Base-by-base conservation (phyloP, 2,797 vertebrate species). In the Ctenopoma multispine region DNA sequence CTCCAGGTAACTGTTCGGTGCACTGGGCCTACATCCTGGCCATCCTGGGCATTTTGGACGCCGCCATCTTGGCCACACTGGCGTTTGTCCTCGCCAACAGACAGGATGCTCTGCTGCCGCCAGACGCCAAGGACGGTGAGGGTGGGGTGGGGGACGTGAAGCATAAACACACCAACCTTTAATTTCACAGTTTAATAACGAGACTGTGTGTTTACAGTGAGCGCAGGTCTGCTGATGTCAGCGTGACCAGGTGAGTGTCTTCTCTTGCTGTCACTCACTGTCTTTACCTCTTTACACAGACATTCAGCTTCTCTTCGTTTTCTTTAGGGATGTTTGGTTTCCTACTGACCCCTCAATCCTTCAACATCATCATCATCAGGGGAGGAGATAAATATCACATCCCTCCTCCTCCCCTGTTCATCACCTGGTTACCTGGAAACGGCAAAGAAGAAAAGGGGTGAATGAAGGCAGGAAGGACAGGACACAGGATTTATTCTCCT, bases 21-120 rank as follows among this genome's bases (percentile, higher is more conserved):
- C 94, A 95, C 90, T 96, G 95, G 95, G 95, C 94, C 8, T 96
- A 93, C 68, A 87, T 95, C 18, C 85, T 96, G 58, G 95, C 95
- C 72, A 70, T 96, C 31, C 87, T 96, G 64, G 95, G 95, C 0
- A 90, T 95, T 13, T 75, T 95, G 62, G 95, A 96, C 0, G 93
- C 95, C 0, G 90, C 91, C 18, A 95, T 96, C 36, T 86, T 96
- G 71, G 92, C 95, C 47, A 95, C 93, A 0, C 79, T 96, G 51
- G 95, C 95, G 1, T 96, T 96, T 8, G 94, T 95, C 7, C 90
- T 96, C 3, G 95, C 94, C 13, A 96, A 95, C 80, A 89, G 95
- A 12, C 95, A 96, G 60, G 95, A 96, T 0, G 93, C 93, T 0
- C 90, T 96, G 57, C 89, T 95, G 58, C 95, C 95, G 0, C 87